Evolutionary conservation across 1,140 invertebrate genomes (phyloP).

Genomic region (Drosophila nannoptera): DNA sequence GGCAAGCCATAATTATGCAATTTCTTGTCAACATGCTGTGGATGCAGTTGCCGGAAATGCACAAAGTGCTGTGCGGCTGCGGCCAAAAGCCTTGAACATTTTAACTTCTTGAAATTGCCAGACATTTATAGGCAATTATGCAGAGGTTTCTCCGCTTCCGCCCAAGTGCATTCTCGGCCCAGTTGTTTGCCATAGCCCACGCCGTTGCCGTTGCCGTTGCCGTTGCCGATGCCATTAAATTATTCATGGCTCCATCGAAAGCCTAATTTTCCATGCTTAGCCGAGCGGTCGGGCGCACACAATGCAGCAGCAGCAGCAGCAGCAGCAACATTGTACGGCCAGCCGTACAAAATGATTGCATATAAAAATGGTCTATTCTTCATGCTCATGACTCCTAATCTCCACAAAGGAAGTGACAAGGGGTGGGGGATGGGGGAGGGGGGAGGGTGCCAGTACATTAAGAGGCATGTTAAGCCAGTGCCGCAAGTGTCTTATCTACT

Average conservation of each 20-base stretch:
- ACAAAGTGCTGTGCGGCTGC: constrained; percentile 44
- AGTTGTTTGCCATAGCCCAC: constrained; percentile 18
- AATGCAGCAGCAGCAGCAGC: constrained; percentile 51
- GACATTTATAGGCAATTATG: constrained; percentile 72
- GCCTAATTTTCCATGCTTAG: constrained; percentile 69
- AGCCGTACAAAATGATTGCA: constrained; percentile 24
- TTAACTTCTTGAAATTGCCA: constrained; percentile 65
- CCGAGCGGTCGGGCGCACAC: constrained; percentile 20
- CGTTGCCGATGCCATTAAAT: constrained; percentile 57
- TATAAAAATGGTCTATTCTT: constrained; percentile 48
- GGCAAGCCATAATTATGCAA: constrained; percentile 78
- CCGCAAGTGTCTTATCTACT: constrained; percentile 72
- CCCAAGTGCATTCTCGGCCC: constrained; percentile 48
- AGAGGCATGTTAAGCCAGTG: constrained; percentile 67
- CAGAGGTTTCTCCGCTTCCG: constrained; percentile 47
- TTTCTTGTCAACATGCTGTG: constrained; percentile 76
- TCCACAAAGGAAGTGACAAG: neutral
- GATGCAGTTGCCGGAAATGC: constrained; percentile 57
- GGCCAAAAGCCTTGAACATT: constrained; percentile 50
- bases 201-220: no score
- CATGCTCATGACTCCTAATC: constrained; percentile 60
- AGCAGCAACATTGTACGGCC: constrained; percentile 51
- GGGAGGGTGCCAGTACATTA: constrained; percentile 46
- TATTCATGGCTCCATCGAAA: constrained; percentile 68
- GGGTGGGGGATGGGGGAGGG: neutral